These are phyloP conservation scores for Clepsis dumicolana DNA, from an alignment of 2,888 invertebrate species.

Conservation along the genomic window DNA sequence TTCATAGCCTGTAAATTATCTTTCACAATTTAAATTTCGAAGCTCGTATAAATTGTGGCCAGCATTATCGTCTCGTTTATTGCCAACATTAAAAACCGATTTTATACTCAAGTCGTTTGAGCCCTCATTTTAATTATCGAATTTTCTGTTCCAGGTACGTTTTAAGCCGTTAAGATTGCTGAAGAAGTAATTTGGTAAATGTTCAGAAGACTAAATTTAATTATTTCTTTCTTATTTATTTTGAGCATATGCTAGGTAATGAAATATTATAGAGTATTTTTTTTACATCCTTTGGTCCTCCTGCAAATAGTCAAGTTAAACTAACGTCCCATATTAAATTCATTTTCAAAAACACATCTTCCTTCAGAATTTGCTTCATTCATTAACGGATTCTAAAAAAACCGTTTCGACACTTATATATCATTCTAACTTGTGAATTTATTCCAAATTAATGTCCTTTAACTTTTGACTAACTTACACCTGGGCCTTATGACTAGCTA, in stretches of 20 bases:
- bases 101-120: constrained; percentile 48
- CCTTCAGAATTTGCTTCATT: neutral
- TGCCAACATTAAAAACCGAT: constrained; percentile 55
- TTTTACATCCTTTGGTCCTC: neutral
- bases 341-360: neutral
- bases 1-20: constrained; percentile 44
- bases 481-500: neutral
- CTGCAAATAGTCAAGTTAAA: neutral
- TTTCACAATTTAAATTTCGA: constrained; percentile 50
- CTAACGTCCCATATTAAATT: neutral
- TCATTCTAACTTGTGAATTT: neutral
- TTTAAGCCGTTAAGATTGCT: neutral
- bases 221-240: neutral
- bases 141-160: constrained; percentile 65
- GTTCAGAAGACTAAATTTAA: neutral
- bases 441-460: constrained; percentile 7
- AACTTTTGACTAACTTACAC: neutral
- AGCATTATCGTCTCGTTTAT: constrained; percentile 53
- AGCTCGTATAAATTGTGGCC: constrained; percentile 56
- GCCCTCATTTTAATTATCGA: constrained; percentile 57
- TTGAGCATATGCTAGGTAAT: neutral
- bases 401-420: neutral
- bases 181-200: neutral
- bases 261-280: too few species aligned
- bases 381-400: constrained; percentile 4